Base-by-base conservation (phyloP, 1,140 invertebrate species). In the Bombus superbus region DNA sequence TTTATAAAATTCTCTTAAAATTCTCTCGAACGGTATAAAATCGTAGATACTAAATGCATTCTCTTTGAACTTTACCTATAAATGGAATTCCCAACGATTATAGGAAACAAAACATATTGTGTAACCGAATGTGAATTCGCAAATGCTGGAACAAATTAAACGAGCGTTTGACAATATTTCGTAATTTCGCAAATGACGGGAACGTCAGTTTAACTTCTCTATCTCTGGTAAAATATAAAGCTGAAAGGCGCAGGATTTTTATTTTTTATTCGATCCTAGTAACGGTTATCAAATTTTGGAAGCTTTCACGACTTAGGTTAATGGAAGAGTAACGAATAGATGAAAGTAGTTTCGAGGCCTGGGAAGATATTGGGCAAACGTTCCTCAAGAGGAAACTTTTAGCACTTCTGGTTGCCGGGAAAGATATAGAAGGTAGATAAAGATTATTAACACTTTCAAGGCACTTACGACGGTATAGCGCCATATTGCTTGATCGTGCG, bases 401-500 rank as follows among this genome's bases (percentile, higher is more conserved):
- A 80, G 78, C 78, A 80, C 78, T 79, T 80, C 42, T 47, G 78
- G 44, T n/a, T 47, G 40, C 62, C 64, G 32, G 5, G 3, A 9
- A 28, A 80, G 44, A 80, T 80, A 62, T n/a, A 47, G 64, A 69
- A 47, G 64, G 64, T 69, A 80, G 78, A 80, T 80, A 80, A 32
- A n/a, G 44, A 44, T 62, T 32, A 80, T 80, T 80, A 80, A 80
- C 78, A 80, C 78, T 80, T 80, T 38, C 64, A 35, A 38, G 11
- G 15, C 5, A 44, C 78, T 40, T 80, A n/a, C 62, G 62, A 35
- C n/a, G 42, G 11, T 10, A 25, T 35, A 11, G 22, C 32, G 22
- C 11, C 35, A 18, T 66, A 32, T 38, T 44, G 74, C 74, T 32
- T 5, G 73, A 75, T 75, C 22, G 47, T 76, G 32, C 13, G 47